Base-by-base conservation (phyloP, 2,888 invertebrate genomes). In the Bimastos eiseni region DNA sequence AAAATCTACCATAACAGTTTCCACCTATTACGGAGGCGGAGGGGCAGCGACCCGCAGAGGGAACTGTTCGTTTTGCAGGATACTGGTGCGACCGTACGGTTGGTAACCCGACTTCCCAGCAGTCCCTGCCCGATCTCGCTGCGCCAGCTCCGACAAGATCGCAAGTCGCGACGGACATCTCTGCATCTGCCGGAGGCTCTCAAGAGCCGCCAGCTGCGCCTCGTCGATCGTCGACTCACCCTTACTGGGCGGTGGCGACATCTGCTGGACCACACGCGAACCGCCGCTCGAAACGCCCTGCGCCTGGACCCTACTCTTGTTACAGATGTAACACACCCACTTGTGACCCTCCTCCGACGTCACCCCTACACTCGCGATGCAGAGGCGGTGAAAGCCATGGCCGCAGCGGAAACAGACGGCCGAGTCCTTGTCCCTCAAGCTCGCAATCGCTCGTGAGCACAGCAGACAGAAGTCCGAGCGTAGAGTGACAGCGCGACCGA, bases 361-460 rank as follows among this genome's bases (percentile, higher is more conserved):
- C 6, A n/a, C n/a, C n/a, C n/a, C 94, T 90, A 94, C 94, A 1
- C 94, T 93, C 86, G 94, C 94, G 30, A 95, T 93, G 92, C 95
- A 95, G 1, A 93, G 91, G n/a, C 93, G 92, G 91, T 95, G 95
- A 92, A 94, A 95, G 90, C 93, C 93, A 91, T 95, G 95, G 21
- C 95, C 94, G 93, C 95, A 95, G 94, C 94, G 94, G 93, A 95
- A 95, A n/a, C 94, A 94, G 38, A 94, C 91, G 1, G 94, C 92
- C 33, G 92, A 91, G 49, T 94, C 94, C 0, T 90, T 90, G 15
- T 94, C 93, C 6, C 91, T 91, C n/a, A 93, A 92, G 34, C 92
- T 92, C 11, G 93, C 91, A 90, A 94, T 93, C 34, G 92, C 92
- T 91, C 94, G 94, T 89, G 92, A 93, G 92, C 95, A 95, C 38